phyloP scores from a whole-genome alignment of 2,888 invertebrate genomes.

The Heliconius erato region DNA sequence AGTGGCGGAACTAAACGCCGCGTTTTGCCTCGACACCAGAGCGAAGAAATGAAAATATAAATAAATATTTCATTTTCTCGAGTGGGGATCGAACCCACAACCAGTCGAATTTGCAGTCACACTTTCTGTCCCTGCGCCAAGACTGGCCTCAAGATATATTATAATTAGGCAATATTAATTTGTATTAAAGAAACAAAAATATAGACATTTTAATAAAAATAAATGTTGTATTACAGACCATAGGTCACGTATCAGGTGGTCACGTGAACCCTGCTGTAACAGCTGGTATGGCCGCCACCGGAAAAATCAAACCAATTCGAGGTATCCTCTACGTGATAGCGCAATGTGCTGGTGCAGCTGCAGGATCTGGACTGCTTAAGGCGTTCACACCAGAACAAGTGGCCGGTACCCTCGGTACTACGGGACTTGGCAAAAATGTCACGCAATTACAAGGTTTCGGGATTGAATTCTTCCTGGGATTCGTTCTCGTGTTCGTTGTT shows the following conservation, averaged over 20 bases:
- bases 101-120: too few relatives aligned
- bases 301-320: slow-evolving; percentile 91
- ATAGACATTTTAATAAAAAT: background rate
- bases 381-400: slow-evolving; percentile 89
- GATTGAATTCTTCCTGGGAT: slow-evolving; percentile 95
- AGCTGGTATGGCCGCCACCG: slow-evolving; percentile 90
- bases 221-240: slow-evolving; percentile 82
- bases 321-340: slow-evolving; percentile 92
- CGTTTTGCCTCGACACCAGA: too few relatives aligned
- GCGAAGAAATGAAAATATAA: too few relatives aligned
- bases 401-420: slow-evolving; percentile 89
- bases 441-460: slow-evolving; percentile 93
- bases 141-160: too few relatives aligned
- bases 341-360: slow-evolving; percentile 93
- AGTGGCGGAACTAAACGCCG: too few relatives aligned
- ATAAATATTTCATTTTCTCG: too few relatives aligned
- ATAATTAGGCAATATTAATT: background rate
- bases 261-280: slow-evolving; percentile 98
- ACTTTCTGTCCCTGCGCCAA: too few relatives aligned
- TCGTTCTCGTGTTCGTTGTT: slow-evolving; percentile 95
- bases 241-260: slow-evolving; percentile 95
- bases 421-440: slow-evolving; percentile 86
- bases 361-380: slow-evolving; percentile 91
- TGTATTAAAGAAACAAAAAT: background rate
- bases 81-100: too few relatives aligned